Percentiles rank a stretch among this genome's conserved stretches.
Evolutionary conservation across 2,797 vertebrate genomes (phyloP).

Genomic region (Syndactyla subalaris): DNA sequence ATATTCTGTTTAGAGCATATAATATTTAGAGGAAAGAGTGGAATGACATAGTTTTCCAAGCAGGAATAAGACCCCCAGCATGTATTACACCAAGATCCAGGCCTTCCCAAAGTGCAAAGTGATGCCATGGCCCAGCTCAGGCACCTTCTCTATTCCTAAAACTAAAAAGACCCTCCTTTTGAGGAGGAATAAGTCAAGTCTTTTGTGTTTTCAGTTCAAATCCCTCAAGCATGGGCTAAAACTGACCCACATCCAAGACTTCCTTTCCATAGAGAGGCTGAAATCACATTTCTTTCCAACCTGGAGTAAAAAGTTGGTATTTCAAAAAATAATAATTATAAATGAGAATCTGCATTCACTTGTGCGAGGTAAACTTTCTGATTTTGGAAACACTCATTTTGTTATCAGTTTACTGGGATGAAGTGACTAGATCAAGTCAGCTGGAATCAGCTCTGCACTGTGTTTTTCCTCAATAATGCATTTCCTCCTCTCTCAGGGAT

Average conservation of each 20-base stretch:
- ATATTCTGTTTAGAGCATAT: neutral
- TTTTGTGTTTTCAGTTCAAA: neutral
- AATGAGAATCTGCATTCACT: neutral
- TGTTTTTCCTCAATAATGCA: neutral
- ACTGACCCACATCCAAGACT: neutral
- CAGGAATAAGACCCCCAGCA: neutral
- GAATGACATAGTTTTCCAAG: neutral
- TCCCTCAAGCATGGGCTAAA: neutral
- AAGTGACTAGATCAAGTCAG: neutral
- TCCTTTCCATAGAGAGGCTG: neutral
- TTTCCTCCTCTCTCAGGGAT: neutral
- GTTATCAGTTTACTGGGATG: neutral
- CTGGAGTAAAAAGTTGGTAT: neutral
- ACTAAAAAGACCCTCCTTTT: neutral
- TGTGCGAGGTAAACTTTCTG: neutral
- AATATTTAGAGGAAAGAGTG: neutral
- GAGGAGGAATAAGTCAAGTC: neutral
- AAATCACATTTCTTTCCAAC: neutral
- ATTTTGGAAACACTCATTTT: neutral
- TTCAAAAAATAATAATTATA: neutral
- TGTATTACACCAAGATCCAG: neutral
- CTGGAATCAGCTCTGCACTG: rapidly evolving
- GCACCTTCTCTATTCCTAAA: neutral
- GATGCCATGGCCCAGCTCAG: neutral
- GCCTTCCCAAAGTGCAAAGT: neutral